Conservation (phyloP, 2,113 vertebrate genomes). For the Ptyas mucosa region DNA sequence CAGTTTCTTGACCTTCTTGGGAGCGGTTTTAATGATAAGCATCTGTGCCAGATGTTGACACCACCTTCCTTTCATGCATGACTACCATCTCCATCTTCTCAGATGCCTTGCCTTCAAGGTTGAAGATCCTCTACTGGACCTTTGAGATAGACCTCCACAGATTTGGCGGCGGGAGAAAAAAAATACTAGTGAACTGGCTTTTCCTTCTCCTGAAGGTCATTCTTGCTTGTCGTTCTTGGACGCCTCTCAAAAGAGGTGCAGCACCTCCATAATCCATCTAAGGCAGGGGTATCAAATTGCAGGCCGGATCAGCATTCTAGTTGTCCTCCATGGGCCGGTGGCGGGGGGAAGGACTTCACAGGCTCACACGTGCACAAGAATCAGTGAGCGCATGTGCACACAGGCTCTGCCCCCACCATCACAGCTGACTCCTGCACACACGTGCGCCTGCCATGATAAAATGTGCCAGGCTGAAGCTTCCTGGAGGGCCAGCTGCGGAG, state of each 20-base stretch:
- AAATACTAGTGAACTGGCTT: not conserved
- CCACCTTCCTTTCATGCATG: too few species aligned
- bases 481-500: too few species aligned
- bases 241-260: constrained; percentile 15
- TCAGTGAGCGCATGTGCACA: too few species aligned
- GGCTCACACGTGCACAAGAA: fast-evolving
- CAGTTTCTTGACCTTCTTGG: not conserved
- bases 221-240: not conserved
- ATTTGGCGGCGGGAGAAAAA: not conserved
- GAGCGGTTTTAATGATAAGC: not conserved
- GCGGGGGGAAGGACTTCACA: too few species aligned
- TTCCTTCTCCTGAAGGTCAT: not conserved
- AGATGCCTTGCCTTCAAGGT: not conserved
- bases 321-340: too few species aligned
- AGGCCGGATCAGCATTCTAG: too few species aligned
- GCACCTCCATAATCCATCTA: constrained; percentile 19
- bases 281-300: constrained; percentile 21
- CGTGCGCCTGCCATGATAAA: too few species aligned
- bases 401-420: too few species aligned
- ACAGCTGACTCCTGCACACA: too few species aligned
- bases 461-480: too few species aligned
- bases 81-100: not conserved
- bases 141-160: too few species aligned
- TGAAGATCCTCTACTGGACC: not conserved
- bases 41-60: too few species aligned